Evolutionary conservation across 1,140 invertebrate species (phyloP).

Genomic region (Sarcophaga bullata): DNA sequence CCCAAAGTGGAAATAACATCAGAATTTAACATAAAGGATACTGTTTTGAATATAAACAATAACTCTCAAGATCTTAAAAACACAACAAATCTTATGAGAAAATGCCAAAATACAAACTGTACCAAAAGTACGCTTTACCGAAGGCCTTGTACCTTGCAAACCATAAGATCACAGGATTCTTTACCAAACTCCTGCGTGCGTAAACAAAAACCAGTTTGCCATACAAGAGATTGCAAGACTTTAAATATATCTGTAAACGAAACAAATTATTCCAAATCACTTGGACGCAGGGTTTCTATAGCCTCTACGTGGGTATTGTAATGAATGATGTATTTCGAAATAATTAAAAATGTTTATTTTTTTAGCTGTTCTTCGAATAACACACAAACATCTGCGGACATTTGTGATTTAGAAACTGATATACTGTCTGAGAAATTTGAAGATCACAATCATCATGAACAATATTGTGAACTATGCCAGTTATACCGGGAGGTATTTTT

Average conservation of each 20-base stretch:
- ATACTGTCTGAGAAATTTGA: not conserved
- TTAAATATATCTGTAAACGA: not conserved
- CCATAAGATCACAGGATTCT: not conserved
- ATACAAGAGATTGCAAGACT: constrained; percentile 11
- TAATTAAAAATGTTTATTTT: not conserved
- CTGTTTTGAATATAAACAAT: constrained; percentile 22
- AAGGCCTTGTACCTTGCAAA: not conserved
- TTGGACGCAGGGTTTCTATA: constrained; percentile 9
- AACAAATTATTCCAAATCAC: constrained; percentile 16
- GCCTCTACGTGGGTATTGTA: constrained; percentile 26
- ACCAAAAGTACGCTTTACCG: not conserved
- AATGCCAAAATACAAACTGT: not conserved
- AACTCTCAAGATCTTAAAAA: not conserved
- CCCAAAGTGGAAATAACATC: constrained; percentile 60
- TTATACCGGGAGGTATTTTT: constrained; percentile 23
- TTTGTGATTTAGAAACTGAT: not conserved
- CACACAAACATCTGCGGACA: constrained; percentile 23
- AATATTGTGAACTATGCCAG: constrained; percentile 34
- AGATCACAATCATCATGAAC: not conserved
- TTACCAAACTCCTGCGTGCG: constrained; percentile 47
- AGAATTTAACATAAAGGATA: constrained; percentile 48
- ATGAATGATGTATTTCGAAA: not conserved
- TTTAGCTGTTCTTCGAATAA: constrained; percentile 30
- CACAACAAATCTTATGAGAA: not conserved
- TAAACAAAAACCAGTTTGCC: constrained; percentile 48